Conservation (phyloP, 2,113 vertebrate genomes). For the Passer domesticus region DNA sequence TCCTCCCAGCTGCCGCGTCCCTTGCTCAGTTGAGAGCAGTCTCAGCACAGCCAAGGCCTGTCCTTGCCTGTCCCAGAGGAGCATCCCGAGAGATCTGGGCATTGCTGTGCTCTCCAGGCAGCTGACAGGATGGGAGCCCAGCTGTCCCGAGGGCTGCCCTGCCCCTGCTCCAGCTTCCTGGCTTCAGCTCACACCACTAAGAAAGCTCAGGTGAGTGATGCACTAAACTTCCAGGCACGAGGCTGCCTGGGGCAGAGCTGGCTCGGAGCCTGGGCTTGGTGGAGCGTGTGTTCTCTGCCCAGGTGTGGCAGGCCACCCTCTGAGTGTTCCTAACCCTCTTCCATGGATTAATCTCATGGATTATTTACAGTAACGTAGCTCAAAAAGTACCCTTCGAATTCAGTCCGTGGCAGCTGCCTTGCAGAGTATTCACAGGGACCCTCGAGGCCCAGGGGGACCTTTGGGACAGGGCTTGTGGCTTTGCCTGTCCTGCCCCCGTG, state of each 20-base stretch:
- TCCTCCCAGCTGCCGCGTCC: background rate
- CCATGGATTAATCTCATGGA: background rate
- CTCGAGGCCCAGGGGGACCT: accelerated
- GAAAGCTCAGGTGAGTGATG: background rate
- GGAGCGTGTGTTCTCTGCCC: background rate
- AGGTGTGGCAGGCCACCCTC: background rate
- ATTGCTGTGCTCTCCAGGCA: background rate
- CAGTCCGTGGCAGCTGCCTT: background rate
- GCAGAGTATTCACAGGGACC: background rate
- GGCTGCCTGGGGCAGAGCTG: background rate
- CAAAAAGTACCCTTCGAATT: background rate
- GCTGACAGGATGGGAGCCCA: accelerated
- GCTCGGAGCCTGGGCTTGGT: background rate
- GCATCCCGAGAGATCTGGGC: accelerated
- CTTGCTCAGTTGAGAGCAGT: background rate
- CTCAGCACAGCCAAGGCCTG: background rate
- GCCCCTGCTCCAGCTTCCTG: background rate
- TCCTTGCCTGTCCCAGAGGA: background rate
- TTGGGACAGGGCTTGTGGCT: accelerated
- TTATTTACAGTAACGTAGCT: background rate
- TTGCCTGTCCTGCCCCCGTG: accelerated
- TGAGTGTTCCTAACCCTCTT: background rate
- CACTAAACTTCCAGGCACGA: background rate
- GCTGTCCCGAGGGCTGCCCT: background rate
- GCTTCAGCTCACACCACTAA: background rate